Conservation (phyloP, 1,140 invertebrate species). For the Globodera ellingtonae region DNA sequence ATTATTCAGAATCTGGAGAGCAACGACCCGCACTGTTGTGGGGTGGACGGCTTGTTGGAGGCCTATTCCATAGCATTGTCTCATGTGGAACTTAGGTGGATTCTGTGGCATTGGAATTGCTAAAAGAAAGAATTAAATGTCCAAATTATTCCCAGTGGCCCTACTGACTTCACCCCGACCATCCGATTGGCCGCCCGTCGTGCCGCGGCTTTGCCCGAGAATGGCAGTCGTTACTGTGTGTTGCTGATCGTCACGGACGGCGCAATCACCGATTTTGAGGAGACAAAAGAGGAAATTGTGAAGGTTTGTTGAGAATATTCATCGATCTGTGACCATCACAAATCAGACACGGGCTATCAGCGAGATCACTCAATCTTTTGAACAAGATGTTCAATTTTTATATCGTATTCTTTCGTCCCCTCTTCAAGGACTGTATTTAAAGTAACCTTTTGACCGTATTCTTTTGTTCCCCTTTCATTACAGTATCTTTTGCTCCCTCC, state of each 20-base stretch:
- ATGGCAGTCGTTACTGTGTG: conserved; percentile 71
- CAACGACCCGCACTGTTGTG: conserved; percentile 70
- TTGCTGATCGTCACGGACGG: conserved; percentile 75
- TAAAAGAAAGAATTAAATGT: no score
- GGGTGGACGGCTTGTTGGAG: conserved; percentile 66
- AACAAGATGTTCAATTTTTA: no score
- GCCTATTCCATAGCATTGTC: conserved; percentile 67
- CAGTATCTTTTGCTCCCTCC: no score
- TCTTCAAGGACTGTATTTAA: no score
- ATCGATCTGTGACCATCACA: background rate
- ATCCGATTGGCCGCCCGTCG: conserved; percentile 70
- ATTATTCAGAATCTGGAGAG: conserved; percentile 69
- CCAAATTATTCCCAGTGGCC: conserved; percentile 68
- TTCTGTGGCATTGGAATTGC: background rate
- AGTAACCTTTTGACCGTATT: no score
- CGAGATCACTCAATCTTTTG: no score
- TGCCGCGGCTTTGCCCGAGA: conserved; percentile 66
- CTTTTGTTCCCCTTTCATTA: no score
- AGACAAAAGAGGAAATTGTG: conserved; percentile 72
- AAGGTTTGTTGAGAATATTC: conserved; percentile 57
- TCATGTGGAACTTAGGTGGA: conserved; percentile 68
- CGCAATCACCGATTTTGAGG: conserved; percentile 73
- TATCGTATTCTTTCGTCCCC: no score
- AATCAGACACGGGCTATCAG: no score
- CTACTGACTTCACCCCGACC: conserved; percentile 74